Evolutionary conservation across 1,140 invertebrate genomes (phyloP).

Genomic region (Zaprionus ornatus): DNA sequence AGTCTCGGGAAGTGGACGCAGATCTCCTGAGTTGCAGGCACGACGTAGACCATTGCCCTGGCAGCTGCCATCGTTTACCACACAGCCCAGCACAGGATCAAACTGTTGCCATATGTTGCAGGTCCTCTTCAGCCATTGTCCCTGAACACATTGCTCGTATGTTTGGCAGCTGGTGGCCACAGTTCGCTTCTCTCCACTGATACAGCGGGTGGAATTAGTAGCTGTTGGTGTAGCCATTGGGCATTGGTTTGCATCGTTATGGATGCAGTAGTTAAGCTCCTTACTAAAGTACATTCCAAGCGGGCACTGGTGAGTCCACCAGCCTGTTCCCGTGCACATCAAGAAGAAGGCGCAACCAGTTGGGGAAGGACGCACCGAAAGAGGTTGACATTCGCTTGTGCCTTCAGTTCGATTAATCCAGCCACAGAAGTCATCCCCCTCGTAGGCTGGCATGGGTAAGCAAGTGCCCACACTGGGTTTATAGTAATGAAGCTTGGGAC

Average conservation of each 20-base stretch:
- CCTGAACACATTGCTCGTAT: constrained; percentile 53
- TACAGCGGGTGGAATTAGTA: constrained; percentile 16
- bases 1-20: constrained; percentile 23
- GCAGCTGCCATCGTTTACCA: constrained; percentile 59
- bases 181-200: constrained; percentile 29
- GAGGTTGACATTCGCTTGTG: constrained; percentile 44
- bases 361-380: constrained; percentile 43
- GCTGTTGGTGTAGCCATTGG: background rate
- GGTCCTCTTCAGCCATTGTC: constrained; percentile 39
- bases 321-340: constrained; percentile 74
- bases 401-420: constrained; percentile 11
- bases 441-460: constrained; percentile 31
- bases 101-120: constrained; percentile 54
- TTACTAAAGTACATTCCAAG: constrained; percentile 73
- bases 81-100: constrained; percentile 57
- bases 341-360: constrained; percentile 61
- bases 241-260: constrained; percentile 58
- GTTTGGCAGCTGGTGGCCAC: constrained; percentile 60
- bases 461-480: constrained; percentile 38
- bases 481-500: constrained; percentile 65
- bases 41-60: constrained; percentile 61
- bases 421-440: constrained; percentile 18
- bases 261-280: constrained; percentile 68
- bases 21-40: constrained; percentile 44
- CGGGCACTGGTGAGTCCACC: constrained; percentile 76